Base-by-base conservation (phyloP, 2,113 vertebrate genomes). In the Xenus cinereus region DNA sequence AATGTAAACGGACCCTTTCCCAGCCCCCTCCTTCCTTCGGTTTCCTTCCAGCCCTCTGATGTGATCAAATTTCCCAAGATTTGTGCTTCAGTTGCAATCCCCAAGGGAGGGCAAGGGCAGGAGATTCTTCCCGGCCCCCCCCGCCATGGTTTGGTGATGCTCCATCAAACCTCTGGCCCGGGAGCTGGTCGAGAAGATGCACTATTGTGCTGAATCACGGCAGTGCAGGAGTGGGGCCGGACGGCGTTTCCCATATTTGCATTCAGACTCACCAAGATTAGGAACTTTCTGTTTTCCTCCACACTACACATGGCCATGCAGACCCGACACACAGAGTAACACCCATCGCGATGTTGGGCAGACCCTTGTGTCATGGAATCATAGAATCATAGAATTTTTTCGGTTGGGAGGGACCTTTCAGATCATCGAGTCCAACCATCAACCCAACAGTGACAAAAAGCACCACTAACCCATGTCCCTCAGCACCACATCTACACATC, bases 1-100 rank as follows among this genome's bases (percentile, higher is more conserved):
- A 96, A 95, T 80, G 91, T 97, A 97, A 98, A 97, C 74, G 27
- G 91, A 97, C 50, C 84, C 51, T 79, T 93, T 96, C 73, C 85
- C 93, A 93, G 76, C 60, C 74, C 45, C 87, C 76, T 78, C n/a
- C 73, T 82, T 73, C 75, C 51, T 87, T 74, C 8, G 0, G 35
- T 54, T 89, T 71, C 41, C 59, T 94, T 69, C 72, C 84, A 95
- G 41, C 1, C 16, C 57, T 60, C 75, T 81, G 93, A 85, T 3
- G 5, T 11, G 48, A 63, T 54, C 27, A 7, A 17, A 46, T 95
- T 86, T 64, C 93, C 88, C 50, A 71, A 67, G 72, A 17, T 69
- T 18, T 12, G n/a, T 63, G 56, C 14, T 83, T 67, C 7, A 6
- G 6, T 24, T 50, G 59, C 10, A 45, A 63, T 20, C 30, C 46